These are phyloP conservation scores for Ptilonorhynchus violaceus DNA, from an alignment of 2,113 vertebrate species.

Conservation along the genomic window DNA sequence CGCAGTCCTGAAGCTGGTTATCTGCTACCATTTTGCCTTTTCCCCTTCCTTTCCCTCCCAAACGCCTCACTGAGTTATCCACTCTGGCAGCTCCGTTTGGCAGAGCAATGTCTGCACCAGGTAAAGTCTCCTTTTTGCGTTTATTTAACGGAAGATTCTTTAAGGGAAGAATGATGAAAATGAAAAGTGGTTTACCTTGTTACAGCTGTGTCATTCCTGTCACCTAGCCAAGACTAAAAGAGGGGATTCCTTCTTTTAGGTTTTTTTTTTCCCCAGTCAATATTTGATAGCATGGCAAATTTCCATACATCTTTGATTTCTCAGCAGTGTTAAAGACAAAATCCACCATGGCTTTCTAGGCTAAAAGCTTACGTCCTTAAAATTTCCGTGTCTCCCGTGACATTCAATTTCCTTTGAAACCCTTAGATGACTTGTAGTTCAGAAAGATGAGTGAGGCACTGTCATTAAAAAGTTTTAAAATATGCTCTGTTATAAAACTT, in stretches of 20 bases:
- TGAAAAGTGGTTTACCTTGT: neutral
- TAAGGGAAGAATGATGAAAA: neutral
- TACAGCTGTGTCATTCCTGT: neutral
- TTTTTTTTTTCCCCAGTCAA: neutral
- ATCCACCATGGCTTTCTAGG: neutral
- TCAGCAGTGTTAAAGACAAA: neutral
- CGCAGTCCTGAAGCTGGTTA: slow-evolving; percentile 7
- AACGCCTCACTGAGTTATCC: slow-evolving; percentile 40
- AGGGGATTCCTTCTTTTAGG: accelerated
- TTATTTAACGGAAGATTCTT: neutral
- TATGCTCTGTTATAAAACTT: neutral
- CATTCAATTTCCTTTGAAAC: neutral
- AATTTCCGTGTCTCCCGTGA: neutral
- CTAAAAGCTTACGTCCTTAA: neutral
- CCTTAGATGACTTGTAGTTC: neutral
- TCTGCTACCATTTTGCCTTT: slow-evolving; percentile 27
- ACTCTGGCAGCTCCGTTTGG: slow-evolving; percentile 24
- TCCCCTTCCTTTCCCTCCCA: neutral
- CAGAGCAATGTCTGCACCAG: slow-evolving; percentile 1
- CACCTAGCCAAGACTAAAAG: neutral
- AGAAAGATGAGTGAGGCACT: neutral
- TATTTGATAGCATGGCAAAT: accelerated
- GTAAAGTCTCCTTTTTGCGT: neutral
- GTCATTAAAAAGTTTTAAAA: neutral
- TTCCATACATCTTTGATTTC: neutral